Conservation (phyloP, 2,888 invertebrate genomes). For the Amphimallon solstitiale region DNA sequence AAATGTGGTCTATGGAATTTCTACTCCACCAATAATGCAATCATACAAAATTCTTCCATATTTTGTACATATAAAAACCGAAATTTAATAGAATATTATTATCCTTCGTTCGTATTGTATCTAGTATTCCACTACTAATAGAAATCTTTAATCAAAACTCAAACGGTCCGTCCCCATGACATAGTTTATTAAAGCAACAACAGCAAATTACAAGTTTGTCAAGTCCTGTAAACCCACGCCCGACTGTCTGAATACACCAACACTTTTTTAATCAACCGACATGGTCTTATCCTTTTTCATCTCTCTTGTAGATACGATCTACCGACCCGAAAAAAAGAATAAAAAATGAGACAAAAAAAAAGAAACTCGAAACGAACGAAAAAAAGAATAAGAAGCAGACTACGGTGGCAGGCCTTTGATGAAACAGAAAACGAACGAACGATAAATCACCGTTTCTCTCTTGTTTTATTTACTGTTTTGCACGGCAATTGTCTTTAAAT, state of each 20-base stretch:
- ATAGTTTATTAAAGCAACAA: not conserved
- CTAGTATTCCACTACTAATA: too few relatives aligned
- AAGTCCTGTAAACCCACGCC: conserved; percentile 1
- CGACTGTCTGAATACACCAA: conserved; percentile 13
- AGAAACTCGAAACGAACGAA: not conserved
- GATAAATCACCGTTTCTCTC: conserved; percentile 2
- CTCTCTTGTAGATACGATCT: conserved; percentile 5
- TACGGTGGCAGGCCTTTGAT: not conserved
- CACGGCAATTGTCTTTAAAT: conserved; percentile 18
- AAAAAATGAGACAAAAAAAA: conserved; percentile 1
- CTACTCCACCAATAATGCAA: too few relatives aligned
- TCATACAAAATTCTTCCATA: too few relatives aligned
- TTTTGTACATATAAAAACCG: too few relatives aligned
- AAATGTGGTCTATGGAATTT: too few relatives aligned
- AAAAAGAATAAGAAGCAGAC: conserved; percentile 9
- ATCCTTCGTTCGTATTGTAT: too few relatives aligned
- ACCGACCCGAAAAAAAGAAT: not conserved
- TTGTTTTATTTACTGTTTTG: conserved; percentile 8
- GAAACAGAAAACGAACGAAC: conserved; percentile 1
- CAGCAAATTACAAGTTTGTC: conserved; percentile 22
- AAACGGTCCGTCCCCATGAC: not conserved
- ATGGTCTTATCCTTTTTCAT: conserved; percentile 14
- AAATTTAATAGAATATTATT: too few relatives aligned
- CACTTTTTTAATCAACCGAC: conserved; percentile 12
- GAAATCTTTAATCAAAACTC: not conserved